phyloP scores from a whole-genome alignment of 2,888 invertebrate species.

The Cataglyphis albicans region DNA sequence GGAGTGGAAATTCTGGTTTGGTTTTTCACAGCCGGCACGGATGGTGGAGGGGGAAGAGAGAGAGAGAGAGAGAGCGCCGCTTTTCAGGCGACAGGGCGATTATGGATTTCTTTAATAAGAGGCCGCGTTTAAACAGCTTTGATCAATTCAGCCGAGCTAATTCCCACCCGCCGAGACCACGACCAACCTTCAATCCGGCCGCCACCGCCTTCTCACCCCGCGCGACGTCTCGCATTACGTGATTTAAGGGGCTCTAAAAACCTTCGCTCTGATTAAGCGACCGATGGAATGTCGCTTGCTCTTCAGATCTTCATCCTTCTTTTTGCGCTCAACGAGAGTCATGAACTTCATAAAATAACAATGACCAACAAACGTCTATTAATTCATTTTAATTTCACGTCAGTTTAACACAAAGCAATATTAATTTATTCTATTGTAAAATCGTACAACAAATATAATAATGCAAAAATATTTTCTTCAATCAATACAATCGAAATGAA shows the following conservation, averaged over 20 bases:
- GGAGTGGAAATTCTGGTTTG: conserved; percentile 67
- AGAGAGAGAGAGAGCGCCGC: conserved; percentile 40
- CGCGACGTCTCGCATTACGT: conserved; percentile 80
- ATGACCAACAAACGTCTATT: conserved; percentile 67
- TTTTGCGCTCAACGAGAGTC: conserved; percentile 69
- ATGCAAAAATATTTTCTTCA: neutral
- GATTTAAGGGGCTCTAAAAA: conserved; percentile 84
- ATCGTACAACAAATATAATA: neutral
- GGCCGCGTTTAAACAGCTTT: conserved; percentile 84
- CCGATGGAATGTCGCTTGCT: conserved; percentile 79
- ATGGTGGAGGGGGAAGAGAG: conserved; percentile 20
- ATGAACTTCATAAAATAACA: conserved; percentile 70
- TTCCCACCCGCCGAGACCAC: conserved; percentile 80
- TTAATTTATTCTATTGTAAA: neutral
- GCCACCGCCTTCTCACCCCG: conserved; percentile 60
- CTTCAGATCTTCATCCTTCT: conserved; percentile 77
- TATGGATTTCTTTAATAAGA: conserved; percentile 85
- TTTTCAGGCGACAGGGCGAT: conserved; percentile 79
- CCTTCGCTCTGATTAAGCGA: conserved; percentile 84
- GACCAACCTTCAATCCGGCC: conserved; percentile 57
- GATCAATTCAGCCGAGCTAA: conserved; percentile 83
- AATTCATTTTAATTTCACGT: conserved; percentile 63
- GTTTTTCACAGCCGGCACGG: conserved; percentile 65
- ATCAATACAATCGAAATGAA: neutral
- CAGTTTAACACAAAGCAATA: conserved; percentile 41